phyloP scores from a whole-genome alignment of 2,888 invertebrate species.

The Diaperis boleti region DNA sequence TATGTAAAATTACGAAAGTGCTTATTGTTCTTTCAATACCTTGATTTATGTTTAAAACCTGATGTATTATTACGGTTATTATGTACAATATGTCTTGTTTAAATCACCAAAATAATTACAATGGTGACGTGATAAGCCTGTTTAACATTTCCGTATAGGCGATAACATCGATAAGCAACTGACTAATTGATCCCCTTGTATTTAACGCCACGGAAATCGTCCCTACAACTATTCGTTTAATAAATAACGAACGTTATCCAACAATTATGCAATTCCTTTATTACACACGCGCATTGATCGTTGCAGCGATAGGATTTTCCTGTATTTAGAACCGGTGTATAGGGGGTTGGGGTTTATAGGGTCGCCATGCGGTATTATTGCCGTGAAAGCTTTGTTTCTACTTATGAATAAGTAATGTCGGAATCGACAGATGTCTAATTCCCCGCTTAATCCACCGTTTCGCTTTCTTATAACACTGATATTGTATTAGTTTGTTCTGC shows the following conservation, averaged over 20 bases:
- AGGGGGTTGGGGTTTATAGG: conserved; percentile 21
- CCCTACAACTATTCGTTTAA: conserved; percentile 8
- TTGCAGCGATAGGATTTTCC: conserved; percentile 33
- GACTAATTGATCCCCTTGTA: conserved; percentile 4
- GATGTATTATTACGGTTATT: no score
- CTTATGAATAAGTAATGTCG: conserved; percentile 47
- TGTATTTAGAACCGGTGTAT: conserved; percentile 21
- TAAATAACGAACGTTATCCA: conserved; percentile 30
- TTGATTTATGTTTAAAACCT: no score
- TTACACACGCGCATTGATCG: conserved; percentile 33
- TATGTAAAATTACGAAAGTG: no score
- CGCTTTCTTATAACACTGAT: conserved; percentile 35
- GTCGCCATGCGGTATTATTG: conserved; percentile 24
- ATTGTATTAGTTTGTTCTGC: conserved; percentile 20
- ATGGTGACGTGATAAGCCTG: no score
- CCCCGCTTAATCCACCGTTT: conserved; percentile 43
- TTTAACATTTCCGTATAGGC: no score
- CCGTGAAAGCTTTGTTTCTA: conserved; percentile 44
- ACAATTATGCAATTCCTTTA: conserved; percentile 36
- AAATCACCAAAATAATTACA: no score
- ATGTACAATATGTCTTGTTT: no score
- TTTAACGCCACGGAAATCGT: not conserved
- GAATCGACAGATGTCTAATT: conserved; percentile 48
- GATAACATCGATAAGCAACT: no score
- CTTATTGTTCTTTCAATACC: no score